Evolutionary conservation across 2,888 invertebrate species (phyloP).

Genomic region (Sceliomorpha sp.): DNA sequence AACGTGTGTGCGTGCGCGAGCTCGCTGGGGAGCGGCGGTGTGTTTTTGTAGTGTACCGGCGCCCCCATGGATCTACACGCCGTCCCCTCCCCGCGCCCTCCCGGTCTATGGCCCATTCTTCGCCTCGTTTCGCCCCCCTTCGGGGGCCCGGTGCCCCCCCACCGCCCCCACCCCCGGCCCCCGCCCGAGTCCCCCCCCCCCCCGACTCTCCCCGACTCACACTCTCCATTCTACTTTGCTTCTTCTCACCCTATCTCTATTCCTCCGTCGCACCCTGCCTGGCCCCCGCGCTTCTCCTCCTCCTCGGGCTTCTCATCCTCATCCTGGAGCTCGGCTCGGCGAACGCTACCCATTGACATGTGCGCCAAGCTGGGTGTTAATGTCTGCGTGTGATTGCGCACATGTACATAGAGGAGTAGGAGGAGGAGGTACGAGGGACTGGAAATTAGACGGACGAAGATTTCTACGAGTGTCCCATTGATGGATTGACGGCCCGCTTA

Average conservation of each 20-base stretch:
- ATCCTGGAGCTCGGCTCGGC: conserved; percentile 8
- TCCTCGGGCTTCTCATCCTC: conserved; percentile 31
- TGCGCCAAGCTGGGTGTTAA: conserved; percentile 26
- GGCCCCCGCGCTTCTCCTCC: conserved; percentile 29
- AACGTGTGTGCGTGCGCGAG: too few species aligned
- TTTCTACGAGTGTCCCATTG: conserved; percentile 22
- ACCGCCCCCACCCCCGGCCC: conserved; percentile 55
- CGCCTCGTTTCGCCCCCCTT: conserved; percentile 92
- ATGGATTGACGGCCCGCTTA: conserved; percentile 32
- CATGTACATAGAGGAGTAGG: conserved; percentile 16
- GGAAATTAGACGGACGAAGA: conserved; percentile 16
- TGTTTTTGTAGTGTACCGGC: too few species aligned
- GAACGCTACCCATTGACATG: conserved; percentile 23
- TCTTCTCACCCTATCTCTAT: conserved; percentile 49
- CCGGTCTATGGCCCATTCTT: conserved; percentile 98
- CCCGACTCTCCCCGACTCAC: conserved; percentile 37
- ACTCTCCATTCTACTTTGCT: conserved; percentile 57
- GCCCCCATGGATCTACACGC: too few species aligned
- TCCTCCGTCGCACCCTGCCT: conserved; percentile 12
- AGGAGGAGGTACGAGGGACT: too few species aligned
- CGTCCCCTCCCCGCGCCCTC: conserved; percentile 80
- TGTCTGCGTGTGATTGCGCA: conserved; percentile 8
- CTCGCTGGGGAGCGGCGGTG: too few species aligned
- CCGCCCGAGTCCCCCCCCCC: conserved; percentile 54
- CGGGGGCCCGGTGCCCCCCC: conserved; percentile 55